A percentile compares a stretch with the other conserved stretches of the same genome.
Conservation (phyloP, 2,888 invertebrate species). For the Tachina fera region DNA sequence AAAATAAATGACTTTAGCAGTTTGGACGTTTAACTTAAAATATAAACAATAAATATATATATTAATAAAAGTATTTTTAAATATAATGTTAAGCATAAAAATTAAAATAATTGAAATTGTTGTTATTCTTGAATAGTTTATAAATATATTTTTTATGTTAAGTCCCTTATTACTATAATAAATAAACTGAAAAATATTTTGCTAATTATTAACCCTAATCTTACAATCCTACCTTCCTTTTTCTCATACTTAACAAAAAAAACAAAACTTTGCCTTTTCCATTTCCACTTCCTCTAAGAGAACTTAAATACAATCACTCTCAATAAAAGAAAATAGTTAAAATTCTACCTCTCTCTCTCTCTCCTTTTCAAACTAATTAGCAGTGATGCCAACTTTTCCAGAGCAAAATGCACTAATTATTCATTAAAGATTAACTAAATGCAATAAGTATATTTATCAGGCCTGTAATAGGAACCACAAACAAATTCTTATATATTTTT, state of each 20-base stretch:
- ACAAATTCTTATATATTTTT: too few species aligned
- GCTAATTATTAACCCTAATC: not conserved
- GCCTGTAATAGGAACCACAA: too few species aligned
- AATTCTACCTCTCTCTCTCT: too few species aligned
- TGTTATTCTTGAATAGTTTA: slow-evolving; percentile 70
- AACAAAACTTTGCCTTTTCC: too few species aligned
- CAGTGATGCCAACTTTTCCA: too few species aligned
- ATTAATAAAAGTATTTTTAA: slow-evolving; percentile 18
- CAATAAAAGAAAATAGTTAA: too few species aligned
- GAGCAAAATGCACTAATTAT: too few species aligned
- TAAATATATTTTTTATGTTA: slow-evolving; percentile 62
- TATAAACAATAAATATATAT: slow-evolving; percentile 7
- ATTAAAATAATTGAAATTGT: slow-evolving; percentile 49
- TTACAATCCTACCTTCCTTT: not conserved
- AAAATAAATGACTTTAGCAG: not conserved
- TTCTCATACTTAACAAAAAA: not conserved
- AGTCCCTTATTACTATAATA: slow-evolving; percentile 38
- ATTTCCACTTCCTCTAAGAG: too few species aligned
- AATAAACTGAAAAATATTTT: slow-evolving; percentile 9
- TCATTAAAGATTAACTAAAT: too few species aligned
- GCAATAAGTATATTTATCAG: too few species aligned
- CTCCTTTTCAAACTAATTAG: too few species aligned
- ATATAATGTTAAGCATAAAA: slow-evolving; percentile 34
- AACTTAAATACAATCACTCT: too few species aligned
- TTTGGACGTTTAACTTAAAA: not conserved